A percentile compares a stretch with the other conserved stretches of the same genome.
Conservation (phyloP, 1,140 invertebrate genomes). For the Aphelinus certus region DNA sequence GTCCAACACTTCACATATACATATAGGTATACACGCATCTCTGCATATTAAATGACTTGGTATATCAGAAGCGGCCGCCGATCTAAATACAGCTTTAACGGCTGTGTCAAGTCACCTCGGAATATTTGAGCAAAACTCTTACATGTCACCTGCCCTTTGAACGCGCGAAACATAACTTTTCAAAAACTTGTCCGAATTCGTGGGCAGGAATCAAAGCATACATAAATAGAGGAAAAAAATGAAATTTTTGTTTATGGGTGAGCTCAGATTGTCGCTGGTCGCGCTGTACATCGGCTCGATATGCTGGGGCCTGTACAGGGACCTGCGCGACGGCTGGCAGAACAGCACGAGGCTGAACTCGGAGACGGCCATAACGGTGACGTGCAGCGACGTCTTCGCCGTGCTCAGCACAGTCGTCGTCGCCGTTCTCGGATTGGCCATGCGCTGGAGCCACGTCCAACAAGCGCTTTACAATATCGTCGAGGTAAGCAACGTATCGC, state of each 20-base stretch:
- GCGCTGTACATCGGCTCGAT: constrained; percentile 44
- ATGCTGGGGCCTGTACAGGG: constrained; percentile 58
- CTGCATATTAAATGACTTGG: too few relatives aligned
- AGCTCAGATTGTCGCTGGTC: constrained; percentile 37
- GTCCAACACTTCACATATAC: too few relatives aligned
- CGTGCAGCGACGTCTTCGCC: constrained; percentile 56
- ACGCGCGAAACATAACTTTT: neutral
- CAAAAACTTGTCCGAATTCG: neutral
- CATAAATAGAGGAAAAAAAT: neutral
- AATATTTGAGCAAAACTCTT: too few relatives aligned
- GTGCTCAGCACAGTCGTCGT: constrained; percentile 49
- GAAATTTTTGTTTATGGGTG: neutral
- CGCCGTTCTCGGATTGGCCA: constrained; percentile 50
- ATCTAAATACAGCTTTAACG: too few relatives aligned
- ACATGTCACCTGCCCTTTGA: too few relatives aligned
- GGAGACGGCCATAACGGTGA: constrained; percentile 55
- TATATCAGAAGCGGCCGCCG: too few relatives aligned
- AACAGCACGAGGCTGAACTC: constrained; percentile 60
- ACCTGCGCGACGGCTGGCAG: constrained; percentile 59
- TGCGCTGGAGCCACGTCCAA: constrained; percentile 55
- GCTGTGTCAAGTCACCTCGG: too few relatives aligned
- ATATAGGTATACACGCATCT: too few relatives aligned
- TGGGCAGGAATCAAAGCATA: neutral
- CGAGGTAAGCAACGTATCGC: constrained; percentile 45
- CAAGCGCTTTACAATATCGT: constrained; percentile 51